These are phyloP conservation scores for Machaerirhynchus nigripectus DNA, from an alignment of 2,113 vertebrate species.

Conservation along the genomic window DNA sequence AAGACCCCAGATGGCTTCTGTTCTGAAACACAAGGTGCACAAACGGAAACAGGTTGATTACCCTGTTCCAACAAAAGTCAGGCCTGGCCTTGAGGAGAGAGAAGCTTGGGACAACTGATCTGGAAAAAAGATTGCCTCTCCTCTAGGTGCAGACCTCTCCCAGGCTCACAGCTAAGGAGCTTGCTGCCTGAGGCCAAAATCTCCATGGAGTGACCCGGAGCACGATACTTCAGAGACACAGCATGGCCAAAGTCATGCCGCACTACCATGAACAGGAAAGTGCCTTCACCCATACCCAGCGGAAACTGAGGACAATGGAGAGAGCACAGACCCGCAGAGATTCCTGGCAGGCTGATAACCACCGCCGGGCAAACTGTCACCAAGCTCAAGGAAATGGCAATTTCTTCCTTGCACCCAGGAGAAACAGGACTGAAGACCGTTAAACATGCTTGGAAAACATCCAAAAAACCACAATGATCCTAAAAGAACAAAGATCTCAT, in stretches of 20 bases:
- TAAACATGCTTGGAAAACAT: not conserved
- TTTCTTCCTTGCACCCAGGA: not conserved
- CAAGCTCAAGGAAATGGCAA: not conserved
- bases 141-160: not conserved
- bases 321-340: not conserved
- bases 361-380: not conserved
- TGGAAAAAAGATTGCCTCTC: not conserved
- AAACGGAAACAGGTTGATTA: not conserved
- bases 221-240: not conserved
- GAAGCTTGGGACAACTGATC: not conserved
- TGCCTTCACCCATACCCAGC: not conserved
- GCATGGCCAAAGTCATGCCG: rapidly evolving
- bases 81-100: not conserved
- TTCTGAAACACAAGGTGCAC: not conserved
- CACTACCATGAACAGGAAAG: not conserved
- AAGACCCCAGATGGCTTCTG: not conserved
- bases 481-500: conserved; percentile 11
- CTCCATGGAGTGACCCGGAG: not conserved
- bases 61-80: not conserved
- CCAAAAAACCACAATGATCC: not conserved
- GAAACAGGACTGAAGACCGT: not conserved
- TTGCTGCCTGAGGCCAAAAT: not conserved
- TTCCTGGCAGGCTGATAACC: not conserved
- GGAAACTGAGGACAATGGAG: not conserved
- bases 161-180: not conserved